phyloP scores from a whole-genome alignment of 1,140 invertebrate species.

The Scylla paramamosain region DNA sequence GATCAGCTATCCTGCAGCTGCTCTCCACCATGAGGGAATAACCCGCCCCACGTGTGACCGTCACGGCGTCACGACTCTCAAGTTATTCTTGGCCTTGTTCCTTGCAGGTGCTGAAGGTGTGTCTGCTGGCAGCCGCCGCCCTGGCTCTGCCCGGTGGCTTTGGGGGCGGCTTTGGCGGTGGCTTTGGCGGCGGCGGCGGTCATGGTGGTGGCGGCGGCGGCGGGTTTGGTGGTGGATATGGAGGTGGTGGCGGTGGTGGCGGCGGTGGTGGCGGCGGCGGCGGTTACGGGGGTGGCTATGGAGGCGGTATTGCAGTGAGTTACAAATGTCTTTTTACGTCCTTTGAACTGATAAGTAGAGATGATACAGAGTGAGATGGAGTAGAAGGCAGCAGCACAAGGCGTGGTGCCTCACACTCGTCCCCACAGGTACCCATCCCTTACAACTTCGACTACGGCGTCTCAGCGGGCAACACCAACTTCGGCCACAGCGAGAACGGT shows the following conservation, averaged over 20 bases:
- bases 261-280: not conserved
- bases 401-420: not conserved
- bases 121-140: no score
- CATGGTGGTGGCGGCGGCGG: not conserved
- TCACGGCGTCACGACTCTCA: no score
- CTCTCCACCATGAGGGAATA: no score
- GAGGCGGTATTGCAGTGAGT: not conserved
- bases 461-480: conserved; percentile 72
- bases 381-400: not conserved
- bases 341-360: not conserved
- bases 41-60: no score
- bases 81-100: no score
- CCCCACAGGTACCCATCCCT: conserved; percentile 64
- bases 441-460: conserved; percentile 77
- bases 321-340: no score
- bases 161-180: no score
- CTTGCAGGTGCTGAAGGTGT: no score
- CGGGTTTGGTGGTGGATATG: not conserved
- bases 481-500: conserved; percentile 72
- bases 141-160: no score
- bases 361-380: not conserved
- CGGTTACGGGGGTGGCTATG: not conserved
- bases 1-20: no score
- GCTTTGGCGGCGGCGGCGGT: not conserved
- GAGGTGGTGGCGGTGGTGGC: not conserved